phyloP scores from a whole-genome alignment of 2,888 invertebrate species.

The Rhopalosiphum nymphaeae region DNA sequence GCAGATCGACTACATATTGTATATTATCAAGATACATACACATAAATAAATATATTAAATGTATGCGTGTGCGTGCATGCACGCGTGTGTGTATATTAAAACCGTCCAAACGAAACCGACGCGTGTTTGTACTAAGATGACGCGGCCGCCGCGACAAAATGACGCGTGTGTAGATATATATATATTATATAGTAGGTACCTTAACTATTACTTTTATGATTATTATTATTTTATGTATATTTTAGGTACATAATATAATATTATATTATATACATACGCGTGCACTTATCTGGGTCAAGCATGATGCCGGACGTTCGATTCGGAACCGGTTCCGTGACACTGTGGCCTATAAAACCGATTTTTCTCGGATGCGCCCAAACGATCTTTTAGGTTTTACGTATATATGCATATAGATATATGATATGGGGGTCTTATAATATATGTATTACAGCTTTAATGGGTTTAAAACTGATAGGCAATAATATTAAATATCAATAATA shows the following conservation, averaged over 20 bases:
- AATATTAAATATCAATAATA: neutral
- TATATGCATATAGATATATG: neutral
- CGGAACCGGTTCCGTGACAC: conserved; percentile 56
- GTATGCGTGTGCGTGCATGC: neutral
- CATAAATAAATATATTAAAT: neutral
- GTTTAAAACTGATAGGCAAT: neutral
- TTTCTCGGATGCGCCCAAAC: neutral
- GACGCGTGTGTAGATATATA: neutral
- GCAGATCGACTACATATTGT: neutral
- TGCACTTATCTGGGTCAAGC: conserved; percentile 33
- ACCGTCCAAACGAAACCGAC: neutral
- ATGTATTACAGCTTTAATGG: neutral
- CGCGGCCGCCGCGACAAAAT: neutral
- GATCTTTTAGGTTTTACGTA: neutral
- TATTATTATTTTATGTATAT: neutral
- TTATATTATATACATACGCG: neutral
- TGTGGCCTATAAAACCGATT: conserved; percentile 54
- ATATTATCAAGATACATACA: neutral
- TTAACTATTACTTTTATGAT: neutral
- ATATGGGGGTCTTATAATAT: neutral
- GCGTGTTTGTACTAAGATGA: neutral
- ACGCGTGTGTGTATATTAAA: neutral
- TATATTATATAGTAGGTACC: neutral
- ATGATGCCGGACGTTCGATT: conserved; percentile 51
- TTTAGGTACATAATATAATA: neutral